Evolutionary conservation across 2,888 invertebrate species (phyloP).

Genomic region (Colletes collaris): DNA sequence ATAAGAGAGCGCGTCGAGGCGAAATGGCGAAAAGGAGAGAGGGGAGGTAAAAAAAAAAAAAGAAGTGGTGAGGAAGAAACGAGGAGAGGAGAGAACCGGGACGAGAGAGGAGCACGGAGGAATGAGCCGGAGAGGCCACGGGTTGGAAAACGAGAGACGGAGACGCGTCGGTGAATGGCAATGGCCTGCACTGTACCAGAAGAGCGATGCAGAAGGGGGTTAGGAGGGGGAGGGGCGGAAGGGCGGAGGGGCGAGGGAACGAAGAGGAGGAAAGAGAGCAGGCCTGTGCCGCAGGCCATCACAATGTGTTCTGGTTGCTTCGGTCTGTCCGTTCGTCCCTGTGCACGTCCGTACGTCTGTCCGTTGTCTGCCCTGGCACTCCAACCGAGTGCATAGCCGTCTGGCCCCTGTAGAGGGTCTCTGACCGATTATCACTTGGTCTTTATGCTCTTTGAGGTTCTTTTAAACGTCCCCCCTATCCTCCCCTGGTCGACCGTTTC

Average conservation of each 20-base stretch:
- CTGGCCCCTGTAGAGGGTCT: conserved; percentile 77
- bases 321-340: conserved; percentile 54
- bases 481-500: not conserved
- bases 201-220: conserved; percentile 22
- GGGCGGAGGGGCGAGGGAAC: not conserved
- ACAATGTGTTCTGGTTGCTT: conserved; percentile 64
- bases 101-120: conserved; percentile 19
- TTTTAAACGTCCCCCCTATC: conserved; percentile 66
- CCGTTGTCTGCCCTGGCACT: conserved; percentile 71
- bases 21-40: conserved; percentile 21
- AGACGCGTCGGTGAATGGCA: conserved; percentile 56
- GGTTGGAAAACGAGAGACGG: conserved; percentile 54
- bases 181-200: conserved; percentile 56
- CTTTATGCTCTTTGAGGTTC: conserved; percentile 78
- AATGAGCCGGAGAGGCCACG: conserved; percentile 17
- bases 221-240: not conserved
- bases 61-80: conserved; percentile 7
- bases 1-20: conserved; percentile 10
- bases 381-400: conserved; percentile 72
- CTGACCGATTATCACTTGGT: conserved; percentile 81
- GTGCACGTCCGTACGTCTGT: conserved; percentile 63
- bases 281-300: conserved; percentile 56
- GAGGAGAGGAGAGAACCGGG: conserved; percentile 14
- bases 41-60: not conserved
- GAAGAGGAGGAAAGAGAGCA: conserved; percentile 16